Evolutionary conservation across 1,140 invertebrate species (phyloP), one percentile per base, ranked within the genome.

Genomic region (Heliconius hermathena): DNA sequence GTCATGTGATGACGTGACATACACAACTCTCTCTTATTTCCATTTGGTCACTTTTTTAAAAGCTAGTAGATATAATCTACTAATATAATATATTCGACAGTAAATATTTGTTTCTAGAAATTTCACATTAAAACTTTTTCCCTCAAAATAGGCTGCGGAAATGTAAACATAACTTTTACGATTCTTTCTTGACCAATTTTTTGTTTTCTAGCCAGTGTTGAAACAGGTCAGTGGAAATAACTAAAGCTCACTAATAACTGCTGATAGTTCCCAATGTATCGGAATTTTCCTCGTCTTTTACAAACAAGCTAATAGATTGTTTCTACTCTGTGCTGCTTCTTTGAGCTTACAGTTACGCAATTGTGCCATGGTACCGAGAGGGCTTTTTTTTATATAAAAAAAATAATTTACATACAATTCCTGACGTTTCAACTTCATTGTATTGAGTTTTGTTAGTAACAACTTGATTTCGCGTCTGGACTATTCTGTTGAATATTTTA

Each of bases 221-320:
- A 81, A 78, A 49, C 18, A 72, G 81, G 78, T 82, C 78, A 82
- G 77, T 80, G 71, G 57, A 76, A 80, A 77, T 77, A 80, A 75
- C 75, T 71, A 29, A 36, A 80, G 70, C 74, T 41, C 8, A 16
- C 74, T 49, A 76, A 76, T 66, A 16, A 29, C 57, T 41, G n/a
- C 1, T 13, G 38, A 76, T 80, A 38, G 60, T 46, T 38, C 3
- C 41, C 16, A 46, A 33, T 54, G 36, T 36, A 66, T 41, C 57
- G 73, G 60, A 74, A 71, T 77, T 77, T 77, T 81, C 72, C 72
- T 81, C 13, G 3, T 60, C 9, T n/a, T 66, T 66, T 66, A 16
- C 9, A 66, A 66, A 29, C 4, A 66, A 26, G 60, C 60, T 26
- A 66, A 16, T 16, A 26, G 11, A 66, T 66, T 16, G 54, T n/a